Conservation (phyloP, 2,888 invertebrate species). For the Ceramica pisi region DNA sequence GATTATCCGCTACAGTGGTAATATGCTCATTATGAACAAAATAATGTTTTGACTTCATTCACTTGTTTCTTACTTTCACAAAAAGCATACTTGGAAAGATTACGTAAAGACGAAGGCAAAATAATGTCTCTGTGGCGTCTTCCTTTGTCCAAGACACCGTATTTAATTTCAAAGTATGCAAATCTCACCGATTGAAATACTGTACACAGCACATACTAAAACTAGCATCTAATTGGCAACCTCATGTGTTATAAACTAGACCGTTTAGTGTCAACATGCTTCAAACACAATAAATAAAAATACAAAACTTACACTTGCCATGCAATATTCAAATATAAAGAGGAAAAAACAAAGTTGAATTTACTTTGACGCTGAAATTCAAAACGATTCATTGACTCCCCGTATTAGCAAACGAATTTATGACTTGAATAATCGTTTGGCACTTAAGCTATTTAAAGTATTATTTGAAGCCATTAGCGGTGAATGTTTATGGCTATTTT, state of each 20-base stretch:
- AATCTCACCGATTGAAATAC: constrained; percentile 21
- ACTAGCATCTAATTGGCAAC: constrained; percentile 41
- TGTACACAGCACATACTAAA: constrained; percentile 28
- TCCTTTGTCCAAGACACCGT: not conserved
- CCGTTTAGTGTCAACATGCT: constrained; percentile 54
- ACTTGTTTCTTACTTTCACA: too few relatives aligned
- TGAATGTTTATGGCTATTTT: constrained; percentile 68
- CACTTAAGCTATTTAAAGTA: constrained; percentile 73
- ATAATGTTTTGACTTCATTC: not conserved
- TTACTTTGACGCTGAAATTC: constrained; percentile 10
- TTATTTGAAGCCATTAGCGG: constrained; percentile 74
- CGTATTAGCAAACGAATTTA: constrained; percentile 69
- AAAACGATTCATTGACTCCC: constrained; percentile 59
- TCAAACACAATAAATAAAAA: constrained; percentile 38
- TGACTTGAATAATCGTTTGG: constrained; percentile 70
- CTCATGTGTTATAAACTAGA: constrained; percentile 55
- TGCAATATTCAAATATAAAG: constrained; percentile 10
- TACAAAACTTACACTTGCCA: not conserved
- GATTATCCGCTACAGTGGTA: not conserved
- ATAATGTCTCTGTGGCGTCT: not conserved
- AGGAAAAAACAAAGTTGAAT: constrained; percentile 7
- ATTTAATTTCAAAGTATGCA: constrained; percentile 17
- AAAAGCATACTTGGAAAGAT: not conserved
- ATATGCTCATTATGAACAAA: not conserved
- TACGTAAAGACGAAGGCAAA: not conserved